phyloP scores from a whole-genome alignment of 2,888 invertebrate genomes.

The Philhelius pedissequus region DNA sequence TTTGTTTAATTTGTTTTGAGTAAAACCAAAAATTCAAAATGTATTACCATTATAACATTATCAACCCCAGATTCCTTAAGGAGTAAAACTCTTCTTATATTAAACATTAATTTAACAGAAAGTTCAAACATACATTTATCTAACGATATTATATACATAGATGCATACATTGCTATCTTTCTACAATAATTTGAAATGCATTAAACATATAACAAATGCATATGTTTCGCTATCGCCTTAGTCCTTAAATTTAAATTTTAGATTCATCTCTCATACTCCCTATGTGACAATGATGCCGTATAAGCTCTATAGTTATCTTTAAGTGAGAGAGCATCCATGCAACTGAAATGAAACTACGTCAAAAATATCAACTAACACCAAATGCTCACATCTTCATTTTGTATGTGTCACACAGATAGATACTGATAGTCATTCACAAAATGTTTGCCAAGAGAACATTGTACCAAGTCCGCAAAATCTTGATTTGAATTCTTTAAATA shows the following conservation, averaged over 20 bases:
- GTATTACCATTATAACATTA: no score
- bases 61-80: no score
- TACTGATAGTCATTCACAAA: constrained; percentile 29
- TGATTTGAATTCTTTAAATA: constrained; percentile 78
- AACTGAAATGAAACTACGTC: not conserved
- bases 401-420: constrained; percentile 39
- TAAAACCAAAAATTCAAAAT: no score
- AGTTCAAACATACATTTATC: not conserved
- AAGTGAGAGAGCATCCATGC: constrained; percentile 8
- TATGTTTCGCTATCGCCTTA: constrained; percentile 20
- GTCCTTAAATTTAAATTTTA: constrained; percentile 47
- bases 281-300: constrained; percentile 33
- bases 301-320: not conserved
- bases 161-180: not conserved
- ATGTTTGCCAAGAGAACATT: constrained; percentile 4
- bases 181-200: not conserved
- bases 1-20: no score
- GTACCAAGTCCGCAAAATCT: constrained; percentile 72
- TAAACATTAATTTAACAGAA: not conserved
- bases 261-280: constrained; percentile 17
- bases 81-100: not conserved
- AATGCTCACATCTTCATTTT: constrained; percentile 57
- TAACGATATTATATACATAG: not conserved
- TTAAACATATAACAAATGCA: not conserved
- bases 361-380: constrained; percentile 57